Conservation (phyloP, 2,113 vertebrate genomes). For the Bubo bubo region DNA sequence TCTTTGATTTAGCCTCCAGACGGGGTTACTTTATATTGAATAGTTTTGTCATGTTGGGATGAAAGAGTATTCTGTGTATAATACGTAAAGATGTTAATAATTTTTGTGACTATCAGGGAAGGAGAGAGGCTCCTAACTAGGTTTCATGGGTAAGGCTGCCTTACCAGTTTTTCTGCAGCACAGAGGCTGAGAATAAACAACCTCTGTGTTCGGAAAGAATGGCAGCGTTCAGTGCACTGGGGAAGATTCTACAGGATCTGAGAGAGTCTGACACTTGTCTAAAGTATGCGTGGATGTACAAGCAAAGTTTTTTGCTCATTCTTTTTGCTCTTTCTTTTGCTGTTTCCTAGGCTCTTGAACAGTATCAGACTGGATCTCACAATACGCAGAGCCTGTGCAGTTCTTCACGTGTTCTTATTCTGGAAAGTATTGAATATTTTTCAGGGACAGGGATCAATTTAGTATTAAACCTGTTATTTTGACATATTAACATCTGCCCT, state of each 20-base stretch:
- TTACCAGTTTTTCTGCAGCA: neutral
- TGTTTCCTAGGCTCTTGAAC: neutral
- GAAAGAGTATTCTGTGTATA: neutral
- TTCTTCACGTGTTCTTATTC: neutral
- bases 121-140: neutral
- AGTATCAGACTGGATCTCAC: neutral
- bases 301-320: neutral
- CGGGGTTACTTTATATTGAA: neutral
- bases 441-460: neutral
- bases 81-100: neutral
- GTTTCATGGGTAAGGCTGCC: neutral
- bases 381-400: neutral
- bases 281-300: fast-evolving
- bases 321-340: neutral
- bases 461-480: neutral
- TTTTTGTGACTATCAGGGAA: neutral
- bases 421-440: neutral
- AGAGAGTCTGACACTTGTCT: fast-evolving
- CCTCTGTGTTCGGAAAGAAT: neutral
- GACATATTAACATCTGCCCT: neutral
- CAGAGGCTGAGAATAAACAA: neutral
- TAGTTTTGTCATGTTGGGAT: neutral
- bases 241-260: neutral
- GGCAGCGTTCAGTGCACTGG: neutral
- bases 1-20: neutral